These are phyloP conservation scores for Vireo altiloquus DNA, from an alignment of 2,113 vertebrate species.

Conservation along the genomic window DNA sequence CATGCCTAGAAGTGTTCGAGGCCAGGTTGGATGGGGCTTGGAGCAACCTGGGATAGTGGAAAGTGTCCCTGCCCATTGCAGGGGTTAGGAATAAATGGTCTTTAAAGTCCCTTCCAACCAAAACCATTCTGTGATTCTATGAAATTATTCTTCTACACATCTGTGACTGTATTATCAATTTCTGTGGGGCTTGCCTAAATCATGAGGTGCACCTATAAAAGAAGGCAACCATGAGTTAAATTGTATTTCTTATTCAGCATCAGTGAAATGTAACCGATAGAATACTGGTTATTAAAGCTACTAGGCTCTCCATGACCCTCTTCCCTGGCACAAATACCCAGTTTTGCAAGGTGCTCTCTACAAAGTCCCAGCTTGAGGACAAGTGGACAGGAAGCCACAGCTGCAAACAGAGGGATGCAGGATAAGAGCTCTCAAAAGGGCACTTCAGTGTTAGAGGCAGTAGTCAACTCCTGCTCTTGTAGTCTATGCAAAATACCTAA, in stretches of 20 bases:
- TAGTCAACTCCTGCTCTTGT: background rate
- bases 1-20: background rate
- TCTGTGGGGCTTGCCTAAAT: background rate
- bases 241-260: rapidly evolving
- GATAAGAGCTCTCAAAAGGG: too few species aligned
- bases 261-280: background rate
- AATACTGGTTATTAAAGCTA: background rate
- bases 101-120: background rate
- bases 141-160: background rate
- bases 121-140: background rate
- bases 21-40: rapidly evolving
- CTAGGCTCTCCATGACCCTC: too few species aligned
- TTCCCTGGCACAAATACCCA: rapidly evolving
- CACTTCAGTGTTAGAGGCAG: background rate
- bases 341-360: background rate
- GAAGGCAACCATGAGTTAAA: rapidly evolving
- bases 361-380: too few species aligned
- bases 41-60: background rate
- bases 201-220: rapidly evolving
- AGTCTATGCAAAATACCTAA: rapidly evolving
- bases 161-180: rapidly evolving
- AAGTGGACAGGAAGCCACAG: background rate
- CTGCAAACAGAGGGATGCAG: background rate
- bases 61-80: background rate
- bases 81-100: background rate